phyloP scores from a whole-genome alignment of 2,113 vertebrate species.

The Lampris megalopsis region DNA sequence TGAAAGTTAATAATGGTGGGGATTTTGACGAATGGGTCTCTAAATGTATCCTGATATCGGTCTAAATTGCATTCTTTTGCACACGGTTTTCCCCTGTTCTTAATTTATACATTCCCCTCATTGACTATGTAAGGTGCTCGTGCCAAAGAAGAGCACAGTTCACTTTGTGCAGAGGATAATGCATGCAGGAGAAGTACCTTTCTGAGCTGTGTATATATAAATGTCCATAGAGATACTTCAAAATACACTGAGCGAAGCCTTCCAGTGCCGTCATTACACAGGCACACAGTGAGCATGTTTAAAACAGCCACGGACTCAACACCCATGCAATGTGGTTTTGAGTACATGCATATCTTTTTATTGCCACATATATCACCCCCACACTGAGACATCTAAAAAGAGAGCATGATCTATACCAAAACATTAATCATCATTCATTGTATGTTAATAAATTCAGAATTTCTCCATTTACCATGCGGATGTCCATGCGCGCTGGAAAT shows the following conservation, averaged over 20 bases:
- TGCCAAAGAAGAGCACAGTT: constrained; percentile 57
- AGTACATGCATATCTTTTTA: constrained; percentile 83
- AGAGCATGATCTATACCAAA: constrained; percentile 85
- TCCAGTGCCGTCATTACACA: constrained; percentile 54
- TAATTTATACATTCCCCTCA: constrained; percentile 79
- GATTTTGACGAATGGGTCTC: constrained; percentile 84
- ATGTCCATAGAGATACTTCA: constrained; percentile 54
- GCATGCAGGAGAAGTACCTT: constrained; percentile 59
- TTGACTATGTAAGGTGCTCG: constrained; percentile 74
- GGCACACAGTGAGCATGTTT: constrained; percentile 52
- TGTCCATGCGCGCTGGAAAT: constrained; percentile 84
- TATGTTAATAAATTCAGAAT: constrained; percentile 91
- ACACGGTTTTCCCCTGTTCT: constrained; percentile 66
- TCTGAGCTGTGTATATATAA: constrained; percentile 37
- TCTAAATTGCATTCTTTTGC: constrained; percentile 82
- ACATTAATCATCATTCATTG: constrained; percentile 91
- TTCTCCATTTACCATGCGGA: constrained; percentile 88
- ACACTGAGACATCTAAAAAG: constrained; percentile 84
- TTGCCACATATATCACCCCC: constrained; percentile 84
- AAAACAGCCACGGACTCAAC: constrained; percentile 68
- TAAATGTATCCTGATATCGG: constrained; percentile 81
- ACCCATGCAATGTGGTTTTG: constrained; percentile 74
- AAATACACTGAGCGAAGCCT: constrained; percentile 38
- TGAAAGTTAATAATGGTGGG: constrained; percentile 83
- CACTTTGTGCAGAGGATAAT: constrained; percentile 70